These are phyloP conservation scores for Aphrocallistes beatrix DNA, from an alignment of 37 sponge, comb jelly and placozoan species.

Conservation along the genomic window DNA sequence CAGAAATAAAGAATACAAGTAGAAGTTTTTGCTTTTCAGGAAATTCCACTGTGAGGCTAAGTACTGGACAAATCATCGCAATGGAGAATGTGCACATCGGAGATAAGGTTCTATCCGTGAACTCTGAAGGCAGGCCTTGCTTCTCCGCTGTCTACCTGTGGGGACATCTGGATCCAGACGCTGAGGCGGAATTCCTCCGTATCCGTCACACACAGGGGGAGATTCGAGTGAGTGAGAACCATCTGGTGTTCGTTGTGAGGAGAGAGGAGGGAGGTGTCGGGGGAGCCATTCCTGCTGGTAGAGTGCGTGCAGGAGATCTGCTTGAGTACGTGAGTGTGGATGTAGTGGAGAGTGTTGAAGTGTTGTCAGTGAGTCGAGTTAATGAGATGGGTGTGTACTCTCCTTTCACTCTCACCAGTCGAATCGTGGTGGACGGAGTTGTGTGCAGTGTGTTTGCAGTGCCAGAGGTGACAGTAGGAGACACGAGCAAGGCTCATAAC, in stretches of 20 bases:
- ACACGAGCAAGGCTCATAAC: neutral
- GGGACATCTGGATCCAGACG: neutral
- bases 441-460: constrained; percentile 13
- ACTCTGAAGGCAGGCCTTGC: neutral
- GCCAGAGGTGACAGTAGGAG: neutral
- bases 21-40: neutral
- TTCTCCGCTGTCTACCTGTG: neutral
- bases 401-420: constrained; percentile 9
- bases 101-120: neutral
- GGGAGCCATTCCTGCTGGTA: neutral
- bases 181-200: neutral
- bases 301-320: neutral
- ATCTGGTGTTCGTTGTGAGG: neutral
- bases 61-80: neutral
- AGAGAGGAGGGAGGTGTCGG: neutral
- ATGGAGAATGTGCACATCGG: neutral
- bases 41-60: neutral
- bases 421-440: neutral
- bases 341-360: neutral
- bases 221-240: neutral
- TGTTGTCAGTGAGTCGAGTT: neutral
- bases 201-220: neutral
- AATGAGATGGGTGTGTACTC: neutral
- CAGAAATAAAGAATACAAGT: neutral
- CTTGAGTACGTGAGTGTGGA: neutral